Percentiles rank a stretch among this genome's conserved stretches.
Evolutionary conservation across 2,888 invertebrate genomes (phyloP).

Genomic region (Metallyticus violacea): DNA sequence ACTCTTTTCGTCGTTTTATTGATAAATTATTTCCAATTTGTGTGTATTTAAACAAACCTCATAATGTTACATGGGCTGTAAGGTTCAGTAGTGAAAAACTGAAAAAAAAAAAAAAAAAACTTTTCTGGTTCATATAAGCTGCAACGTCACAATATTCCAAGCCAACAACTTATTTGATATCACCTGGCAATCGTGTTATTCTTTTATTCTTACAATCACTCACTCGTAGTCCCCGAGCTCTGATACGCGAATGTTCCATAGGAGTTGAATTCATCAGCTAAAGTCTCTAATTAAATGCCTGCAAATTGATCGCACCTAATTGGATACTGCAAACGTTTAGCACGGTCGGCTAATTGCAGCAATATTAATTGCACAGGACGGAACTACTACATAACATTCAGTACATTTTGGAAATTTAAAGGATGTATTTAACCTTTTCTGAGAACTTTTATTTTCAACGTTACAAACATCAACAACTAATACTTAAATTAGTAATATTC

Average conservation of each 20-base stretch:
- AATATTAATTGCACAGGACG: background rate
- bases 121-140: too few species aligned
- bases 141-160: too few species aligned
- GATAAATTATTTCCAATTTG: too few species aligned
- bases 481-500: too few species aligned
- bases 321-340: background rate
- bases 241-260: background rate
- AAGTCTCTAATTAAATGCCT: background rate
- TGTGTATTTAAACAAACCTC: too few species aligned
- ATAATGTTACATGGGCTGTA: too few species aligned
- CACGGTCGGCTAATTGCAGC: background rate
- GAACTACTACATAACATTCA: background rate
- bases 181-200: too few species aligned
- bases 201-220: background rate
- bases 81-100: too few species aligned
- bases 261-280: background rate
- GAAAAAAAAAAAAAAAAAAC: too few species aligned
- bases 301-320: background rate
- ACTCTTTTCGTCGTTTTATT: too few species aligned
- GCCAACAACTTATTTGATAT: too few species aligned
- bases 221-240: background rate
- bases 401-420: background rate
- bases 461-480: background rate
- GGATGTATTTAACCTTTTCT: background rate
- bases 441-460: background rate